phyloP scores from a whole-genome alignment of 2,797 vertebrate species.

The Pseudocheirus occidentalis region DNA sequence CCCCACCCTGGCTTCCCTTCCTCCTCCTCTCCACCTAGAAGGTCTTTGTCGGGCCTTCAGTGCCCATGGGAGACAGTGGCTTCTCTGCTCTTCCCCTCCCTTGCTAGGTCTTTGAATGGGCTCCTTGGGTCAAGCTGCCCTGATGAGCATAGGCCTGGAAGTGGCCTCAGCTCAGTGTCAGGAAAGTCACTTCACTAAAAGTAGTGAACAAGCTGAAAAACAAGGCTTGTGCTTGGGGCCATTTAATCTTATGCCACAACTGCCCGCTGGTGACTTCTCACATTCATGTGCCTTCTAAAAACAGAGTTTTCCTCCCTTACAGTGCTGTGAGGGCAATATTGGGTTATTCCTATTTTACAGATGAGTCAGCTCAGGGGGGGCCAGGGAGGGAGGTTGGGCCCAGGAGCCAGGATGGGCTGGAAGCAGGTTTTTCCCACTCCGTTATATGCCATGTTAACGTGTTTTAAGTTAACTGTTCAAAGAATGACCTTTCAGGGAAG shows the following conservation, averaged over 20 bases:
- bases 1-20: not conserved
- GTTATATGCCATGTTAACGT: too few species aligned
- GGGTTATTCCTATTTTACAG: too few species aligned
- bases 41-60: not conserved
- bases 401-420: too few species aligned
- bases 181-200: too few species aligned
- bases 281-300: not conserved
- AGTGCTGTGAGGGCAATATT: too few species aligned
- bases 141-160: too few species aligned
- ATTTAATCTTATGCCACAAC: not conserved
- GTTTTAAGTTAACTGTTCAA: conserved; percentile 7
- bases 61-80: not conserved
- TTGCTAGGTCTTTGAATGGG: not conserved
- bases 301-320: not conserved
- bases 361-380: too few species aligned
- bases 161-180: too few species aligned
- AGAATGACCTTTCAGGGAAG: conserved; percentile 22
- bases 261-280: conserved; percentile 21
- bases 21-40: too few species aligned
- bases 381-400: too few species aligned
- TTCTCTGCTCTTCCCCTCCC: not conserved
- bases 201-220: not conserved
- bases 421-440: too few species aligned
- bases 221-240: not conserved
- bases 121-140: not conserved